These are phyloP conservation scores for Okapia johnstoni DNA, from an alignment of 2,113 vertebrate genomes.

Conservation along the genomic window DNA sequence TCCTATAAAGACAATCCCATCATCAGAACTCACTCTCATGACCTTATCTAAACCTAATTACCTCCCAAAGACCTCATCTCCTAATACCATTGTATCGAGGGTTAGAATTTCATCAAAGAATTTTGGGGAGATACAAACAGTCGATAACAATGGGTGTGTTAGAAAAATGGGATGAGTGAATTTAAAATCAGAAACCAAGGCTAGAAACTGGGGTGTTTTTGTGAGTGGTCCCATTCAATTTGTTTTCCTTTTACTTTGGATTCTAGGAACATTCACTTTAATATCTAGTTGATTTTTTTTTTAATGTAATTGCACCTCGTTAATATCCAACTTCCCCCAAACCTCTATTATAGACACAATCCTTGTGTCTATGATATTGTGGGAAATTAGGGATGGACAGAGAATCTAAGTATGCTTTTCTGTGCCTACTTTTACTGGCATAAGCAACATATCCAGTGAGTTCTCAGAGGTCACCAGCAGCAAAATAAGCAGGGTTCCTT, in stretches of 20 bases:
- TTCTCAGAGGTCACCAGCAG: not conserved
- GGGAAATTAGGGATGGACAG: not conserved
- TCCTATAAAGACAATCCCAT: not conserved
- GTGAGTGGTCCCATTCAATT: not conserved
- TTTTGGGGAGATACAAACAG: not conserved
- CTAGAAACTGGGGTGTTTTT: not conserved
- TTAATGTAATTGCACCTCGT: not conserved
- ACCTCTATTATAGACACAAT: not conserved
- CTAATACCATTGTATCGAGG: not conserved
- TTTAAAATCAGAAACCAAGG: not conserved
- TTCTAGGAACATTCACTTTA: not conserved
- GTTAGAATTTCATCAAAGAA: not conserved
- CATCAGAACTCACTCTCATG: not conserved
- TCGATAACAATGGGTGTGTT: not conserved
- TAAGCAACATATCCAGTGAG: not conserved
- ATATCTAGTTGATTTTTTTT: not conserved
- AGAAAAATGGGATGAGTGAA: not conserved
- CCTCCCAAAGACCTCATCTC: not conserved
- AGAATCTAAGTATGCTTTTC: not conserved
- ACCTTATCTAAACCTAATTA: not conserved
- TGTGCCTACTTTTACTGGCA: not conserved
- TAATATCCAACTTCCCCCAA: not conserved
- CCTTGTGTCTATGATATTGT: not conserved
- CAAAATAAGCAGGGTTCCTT: not conserved
- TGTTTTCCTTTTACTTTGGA: not conserved